phyloP scores from a whole-genome alignment of 2,888 invertebrate species.

The Cacoxenus indagator region DNA sequence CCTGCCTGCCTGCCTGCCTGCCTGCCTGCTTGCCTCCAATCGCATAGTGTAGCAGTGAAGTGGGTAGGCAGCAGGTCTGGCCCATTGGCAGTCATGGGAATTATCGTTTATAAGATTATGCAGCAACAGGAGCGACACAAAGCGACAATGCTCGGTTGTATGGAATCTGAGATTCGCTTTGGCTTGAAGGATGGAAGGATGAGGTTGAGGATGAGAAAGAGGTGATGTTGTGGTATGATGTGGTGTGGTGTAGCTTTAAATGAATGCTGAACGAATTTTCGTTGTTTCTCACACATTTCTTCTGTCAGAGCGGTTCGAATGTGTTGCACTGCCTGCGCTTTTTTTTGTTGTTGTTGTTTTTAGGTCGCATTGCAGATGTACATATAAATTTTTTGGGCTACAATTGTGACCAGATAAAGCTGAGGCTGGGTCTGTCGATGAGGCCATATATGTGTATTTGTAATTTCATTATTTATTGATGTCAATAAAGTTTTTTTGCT shows the following conservation, averaged over 20 bases:
- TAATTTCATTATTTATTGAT: conserved; percentile 66
- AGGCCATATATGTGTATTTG: conserved; percentile 36
- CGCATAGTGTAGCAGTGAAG: no score
- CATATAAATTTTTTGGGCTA: no score
- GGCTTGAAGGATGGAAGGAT: not conserved
- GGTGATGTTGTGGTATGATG: not conserved
- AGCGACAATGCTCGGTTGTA: not conserved
- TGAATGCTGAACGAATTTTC: conserved; percentile 32
- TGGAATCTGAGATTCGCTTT: not conserved
- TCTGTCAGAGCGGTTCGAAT: not conserved
- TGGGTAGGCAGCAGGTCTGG: conserved; percentile 41
- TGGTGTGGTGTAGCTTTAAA: conserved; percentile 19
- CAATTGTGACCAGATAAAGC: not conserved
- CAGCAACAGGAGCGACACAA: conserved; percentile 7
- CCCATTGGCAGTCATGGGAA: conserved; percentile 63
- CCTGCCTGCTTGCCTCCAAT: no score
- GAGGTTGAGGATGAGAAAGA: not conserved
- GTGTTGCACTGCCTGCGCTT: conserved; percentile 21
- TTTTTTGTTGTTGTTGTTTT: not conserved
- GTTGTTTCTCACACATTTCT: conserved; percentile 40
- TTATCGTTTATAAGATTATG: conserved; percentile 54
- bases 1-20: conserved; percentile 36
- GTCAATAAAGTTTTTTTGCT: conserved; percentile 58
- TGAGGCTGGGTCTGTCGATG: not conserved
- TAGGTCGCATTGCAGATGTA: not conserved